A percentile compares a stretch with the other conserved stretches of the same genome.
Conservation (phyloP, 2,113 vertebrate species). For the Calonectris borealis region DNA sequence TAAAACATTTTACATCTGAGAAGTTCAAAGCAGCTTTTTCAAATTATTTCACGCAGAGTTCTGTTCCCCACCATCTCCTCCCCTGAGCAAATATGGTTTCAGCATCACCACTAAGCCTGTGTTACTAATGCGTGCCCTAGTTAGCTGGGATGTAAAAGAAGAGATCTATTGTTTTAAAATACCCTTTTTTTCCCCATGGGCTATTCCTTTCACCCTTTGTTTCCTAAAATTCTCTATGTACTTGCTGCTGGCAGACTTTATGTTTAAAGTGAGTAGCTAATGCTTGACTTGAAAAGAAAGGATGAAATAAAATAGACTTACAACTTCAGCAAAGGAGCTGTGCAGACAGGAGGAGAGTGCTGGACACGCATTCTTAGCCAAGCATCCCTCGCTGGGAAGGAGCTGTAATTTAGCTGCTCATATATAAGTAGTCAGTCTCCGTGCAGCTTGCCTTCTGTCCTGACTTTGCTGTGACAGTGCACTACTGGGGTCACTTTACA, state of each 20-base stretch:
- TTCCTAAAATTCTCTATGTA: not conserved
- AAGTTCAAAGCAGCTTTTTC: not conserved
- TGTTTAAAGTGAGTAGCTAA: not conserved
- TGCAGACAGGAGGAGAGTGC: not conserved
- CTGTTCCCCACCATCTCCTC: not conserved
- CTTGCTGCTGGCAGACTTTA: not conserved
- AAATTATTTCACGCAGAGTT: not conserved
- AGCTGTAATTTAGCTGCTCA: not conserved
- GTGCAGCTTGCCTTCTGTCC: not conserved
- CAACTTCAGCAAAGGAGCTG: not conserved
- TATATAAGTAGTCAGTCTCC: not conserved
- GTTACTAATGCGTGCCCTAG: not conserved
- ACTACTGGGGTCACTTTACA: not conserved
- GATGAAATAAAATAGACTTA: not conserved
- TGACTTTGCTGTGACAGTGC: not conserved
- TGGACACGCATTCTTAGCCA: not conserved
- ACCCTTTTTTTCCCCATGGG: not conserved
- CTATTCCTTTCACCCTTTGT: not conserved
- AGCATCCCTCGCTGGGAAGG: not conserved
- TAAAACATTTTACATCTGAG: constrained; percentile 1
- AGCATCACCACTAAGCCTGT: not conserved
- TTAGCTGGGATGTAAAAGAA: constrained; percentile 9
- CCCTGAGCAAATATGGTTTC: not conserved
- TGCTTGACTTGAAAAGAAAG: not conserved
- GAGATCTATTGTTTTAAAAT: not conserved